Evolutionary conservation across 2,888 invertebrate species (phyloP).

Genomic region (Pristionchus arcanus): DNA sequence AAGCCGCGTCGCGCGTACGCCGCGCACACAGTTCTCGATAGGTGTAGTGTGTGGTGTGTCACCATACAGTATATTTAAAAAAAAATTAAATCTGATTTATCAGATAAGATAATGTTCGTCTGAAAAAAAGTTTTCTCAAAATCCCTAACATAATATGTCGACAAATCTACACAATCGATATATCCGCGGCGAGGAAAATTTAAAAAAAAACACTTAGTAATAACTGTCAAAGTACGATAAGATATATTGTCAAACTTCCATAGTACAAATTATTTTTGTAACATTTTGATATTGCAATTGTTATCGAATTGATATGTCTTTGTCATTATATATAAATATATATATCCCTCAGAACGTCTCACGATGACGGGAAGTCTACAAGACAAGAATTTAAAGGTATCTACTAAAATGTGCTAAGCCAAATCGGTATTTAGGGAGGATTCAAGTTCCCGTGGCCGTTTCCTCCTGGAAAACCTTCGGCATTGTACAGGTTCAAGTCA

Average conservation of each 20-base stretch:
- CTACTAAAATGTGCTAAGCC: not conserved
- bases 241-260: not conserved
- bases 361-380: conserved; percentile 48
- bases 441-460: conserved; percentile 77
- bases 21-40: too few relatives aligned
- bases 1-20: not conserved
- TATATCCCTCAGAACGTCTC: not conserved
- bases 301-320: not conserved
- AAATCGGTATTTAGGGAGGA: conserved; percentile 52
- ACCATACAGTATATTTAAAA: too few relatives aligned
- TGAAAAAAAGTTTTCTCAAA: too few relatives aligned
- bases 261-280: not conserved
- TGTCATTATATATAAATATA: not conserved
- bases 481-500: conserved; percentile 70
- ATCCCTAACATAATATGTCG: too few relatives aligned
- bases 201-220: not conserved
- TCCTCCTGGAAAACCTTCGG: conserved; percentile 66
- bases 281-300: not conserved
- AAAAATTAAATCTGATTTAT: too few relatives aligned
- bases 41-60: too few relatives aligned
- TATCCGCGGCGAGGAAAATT: too few relatives aligned
- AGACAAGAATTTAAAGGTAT: conserved; percentile 40
- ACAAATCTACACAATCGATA: not conserved
- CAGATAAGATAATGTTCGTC: too few relatives aligned
- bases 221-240: not conserved